Conservation (phyloP, 2,113 vertebrate species). For the Marmota flaviventris region DNA sequence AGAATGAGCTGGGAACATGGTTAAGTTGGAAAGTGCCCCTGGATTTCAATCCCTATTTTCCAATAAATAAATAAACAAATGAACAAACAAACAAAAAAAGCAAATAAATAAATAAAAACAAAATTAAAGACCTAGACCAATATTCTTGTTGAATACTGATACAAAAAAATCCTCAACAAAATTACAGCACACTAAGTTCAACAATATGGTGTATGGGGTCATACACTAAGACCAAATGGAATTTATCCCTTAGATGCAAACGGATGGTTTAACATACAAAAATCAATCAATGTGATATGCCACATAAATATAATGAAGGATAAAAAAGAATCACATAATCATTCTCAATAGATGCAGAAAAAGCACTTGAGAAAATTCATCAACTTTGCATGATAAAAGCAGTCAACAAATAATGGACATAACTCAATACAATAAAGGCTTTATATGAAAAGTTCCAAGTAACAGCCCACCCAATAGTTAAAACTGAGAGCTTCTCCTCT, state of each 20-base stretch:
- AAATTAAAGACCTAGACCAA: not conserved
- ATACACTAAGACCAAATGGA: not conserved
- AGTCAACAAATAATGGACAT: not conserved
- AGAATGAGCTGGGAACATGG: no score
- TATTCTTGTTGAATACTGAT: not conserved
- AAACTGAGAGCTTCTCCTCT: no score
- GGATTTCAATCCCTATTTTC: no score
- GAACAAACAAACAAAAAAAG: no score
- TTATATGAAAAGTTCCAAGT: no score
- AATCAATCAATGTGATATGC: not conserved
- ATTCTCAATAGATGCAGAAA: not conserved
- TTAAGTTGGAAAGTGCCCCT: no score
- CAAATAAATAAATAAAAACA: no score
- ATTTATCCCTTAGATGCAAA: not conserved
- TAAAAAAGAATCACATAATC: not conserved
- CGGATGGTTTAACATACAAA: not conserved
- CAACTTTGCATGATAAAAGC: not conserved
- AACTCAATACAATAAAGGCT: no score
- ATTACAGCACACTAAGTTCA: not conserved
- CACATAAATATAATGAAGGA: not conserved
- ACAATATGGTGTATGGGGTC: no score
- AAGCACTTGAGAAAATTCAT: not conserved
- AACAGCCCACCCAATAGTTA: no score
- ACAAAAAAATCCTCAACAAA: not conserved
- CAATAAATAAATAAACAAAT: no score